Conservation (phyloP, 2,888 invertebrate species). For the Luperina testacea region DNA sequence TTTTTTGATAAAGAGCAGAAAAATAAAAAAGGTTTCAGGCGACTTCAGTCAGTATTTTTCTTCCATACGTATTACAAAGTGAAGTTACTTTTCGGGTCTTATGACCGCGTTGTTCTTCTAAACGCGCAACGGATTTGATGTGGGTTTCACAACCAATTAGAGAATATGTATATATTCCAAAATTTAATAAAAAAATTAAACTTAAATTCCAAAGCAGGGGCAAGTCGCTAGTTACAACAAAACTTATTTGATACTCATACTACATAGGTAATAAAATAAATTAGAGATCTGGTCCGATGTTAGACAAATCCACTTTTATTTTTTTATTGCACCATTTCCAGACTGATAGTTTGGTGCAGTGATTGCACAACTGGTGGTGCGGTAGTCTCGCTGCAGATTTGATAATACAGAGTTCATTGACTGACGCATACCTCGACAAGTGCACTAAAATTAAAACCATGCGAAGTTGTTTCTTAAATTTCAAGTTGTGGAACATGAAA, state of each 20-base stretch:
- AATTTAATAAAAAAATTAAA: too few species aligned
- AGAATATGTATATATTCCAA: not conserved
- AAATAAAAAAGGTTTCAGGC: not conserved
- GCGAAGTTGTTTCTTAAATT: not conserved
- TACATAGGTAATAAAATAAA: not conserved
- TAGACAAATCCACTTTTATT: not conserved
- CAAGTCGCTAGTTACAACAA: not conserved
- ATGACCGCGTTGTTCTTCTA: not conserved
- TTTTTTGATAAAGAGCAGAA: not conserved
- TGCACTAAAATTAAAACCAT: slow-evolving; percentile 13
- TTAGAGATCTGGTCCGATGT: not conserved
- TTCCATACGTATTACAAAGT: not conserved
- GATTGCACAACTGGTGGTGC: not conserved
- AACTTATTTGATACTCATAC: too few species aligned
- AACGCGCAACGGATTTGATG: not conserved
- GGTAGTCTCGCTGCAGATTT: not conserved
- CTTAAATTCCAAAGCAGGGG: not conserved
- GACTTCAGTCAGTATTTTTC: not conserved
- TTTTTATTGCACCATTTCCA: not conserved
- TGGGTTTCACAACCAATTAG: too few species aligned
- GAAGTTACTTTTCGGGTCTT: not conserved
- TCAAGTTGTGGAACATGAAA: not conserved
- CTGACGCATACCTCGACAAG: slow-evolving; percentile 25
- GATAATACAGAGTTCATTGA: slow-evolving; percentile 39
- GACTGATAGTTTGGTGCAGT: slow-evolving; percentile 1